These are phyloP conservation scores for Diphyllodes magnificus DNA, from an alignment of 2,113 vertebrate genomes.

Conservation along the genomic window DNA sequence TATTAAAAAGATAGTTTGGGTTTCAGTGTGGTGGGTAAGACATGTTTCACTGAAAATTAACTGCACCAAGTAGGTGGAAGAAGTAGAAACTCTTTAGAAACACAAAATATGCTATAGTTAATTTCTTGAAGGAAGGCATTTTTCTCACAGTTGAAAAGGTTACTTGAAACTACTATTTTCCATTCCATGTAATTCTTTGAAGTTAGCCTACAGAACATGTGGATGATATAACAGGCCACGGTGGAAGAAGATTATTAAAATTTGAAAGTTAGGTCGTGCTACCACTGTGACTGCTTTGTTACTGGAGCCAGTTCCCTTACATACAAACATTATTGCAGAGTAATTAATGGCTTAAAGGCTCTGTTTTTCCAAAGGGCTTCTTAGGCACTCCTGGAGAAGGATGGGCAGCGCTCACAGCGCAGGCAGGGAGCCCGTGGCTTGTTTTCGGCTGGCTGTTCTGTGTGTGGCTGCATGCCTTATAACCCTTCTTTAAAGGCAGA, in stretches of 20 bases:
- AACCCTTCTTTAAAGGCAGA: not conserved
- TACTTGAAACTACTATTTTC: not conserved
- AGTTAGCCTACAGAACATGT: not conserved
- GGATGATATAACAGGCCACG: not conserved
- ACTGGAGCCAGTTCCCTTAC: not conserved
- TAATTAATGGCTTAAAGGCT: not conserved
- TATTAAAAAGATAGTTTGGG: not conserved
- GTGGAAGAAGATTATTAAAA: not conserved
- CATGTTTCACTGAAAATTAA: not conserved
- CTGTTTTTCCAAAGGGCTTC: not conserved
- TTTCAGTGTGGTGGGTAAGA: not conserved
- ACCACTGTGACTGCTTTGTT: not conserved
- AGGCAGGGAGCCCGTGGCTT: not conserved
- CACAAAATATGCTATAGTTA: not conserved
- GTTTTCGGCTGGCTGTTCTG: not conserved
- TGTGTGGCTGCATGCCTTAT: slow-evolving; percentile 34
- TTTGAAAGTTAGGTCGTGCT: not conserved
- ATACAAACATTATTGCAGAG: not conserved
- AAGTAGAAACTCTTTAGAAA: not conserved
- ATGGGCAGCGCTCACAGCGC: rapidly evolving
- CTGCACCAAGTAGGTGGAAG: not conserved
- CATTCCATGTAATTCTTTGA: not conserved
- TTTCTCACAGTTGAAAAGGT: slow-evolving; percentile 10
- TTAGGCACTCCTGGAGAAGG: not conserved
- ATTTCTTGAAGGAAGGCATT: not conserved